A percentile compares a stretch with the other conserved stretches of the same genome.
phyloP scores from a whole-genome alignment of 1,140 invertebrate species.

The roundworm (Caenorhabditis elegans) region WBcel235 BX284605.5:8028001-8028500 shows the following conservation, averaged over 20 bases:
- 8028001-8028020: slow-evolving; percentile 17
- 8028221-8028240: too few species aligned
- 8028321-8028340: neutral
- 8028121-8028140: neutral
- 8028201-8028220: too few species aligned
- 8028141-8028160: neutral
- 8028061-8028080: neutral
- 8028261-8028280: too few species aligned
- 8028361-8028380: neutral
- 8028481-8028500: slow-evolving; percentile 20
- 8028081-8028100: neutral
- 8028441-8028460: neutral
- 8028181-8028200: too few species aligned
- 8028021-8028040: slow-evolving; percentile 24
- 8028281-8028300: slow-evolving; percentile 17
- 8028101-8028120: neutral
- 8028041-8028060: slow-evolving; percentile 22
- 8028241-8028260: too few species aligned
- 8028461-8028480: neutral
- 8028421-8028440: neutral
- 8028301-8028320: slow-evolving; percentile 2
- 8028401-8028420: neutral
- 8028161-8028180: too few species aligned
- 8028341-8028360: slow-evolving; percentile 16
- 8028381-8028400: slow-evolving; percentile 2